Percentiles rank a stretch among this genome's conserved stretches.
Evolutionary conservation across 2,113 vertebrate genomes (phyloP).

Genomic region (Lucifuga dentata): DNA sequence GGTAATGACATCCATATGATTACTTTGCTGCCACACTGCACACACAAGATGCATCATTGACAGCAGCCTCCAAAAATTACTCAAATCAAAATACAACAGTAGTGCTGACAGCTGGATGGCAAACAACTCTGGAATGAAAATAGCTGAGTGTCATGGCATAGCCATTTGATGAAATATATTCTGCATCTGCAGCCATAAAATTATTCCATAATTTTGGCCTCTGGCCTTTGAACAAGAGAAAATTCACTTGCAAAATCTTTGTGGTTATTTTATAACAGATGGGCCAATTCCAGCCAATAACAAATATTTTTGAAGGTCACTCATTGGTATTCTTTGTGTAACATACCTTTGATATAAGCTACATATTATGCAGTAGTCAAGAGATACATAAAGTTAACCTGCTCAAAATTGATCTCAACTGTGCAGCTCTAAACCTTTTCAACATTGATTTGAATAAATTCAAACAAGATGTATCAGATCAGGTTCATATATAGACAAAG

Average conservation of each 20-base stretch:
- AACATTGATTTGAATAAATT: too few species aligned
- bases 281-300: conserved; percentile 52
- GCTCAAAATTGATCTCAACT: background rate
- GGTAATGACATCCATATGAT: conserved; percentile 69
- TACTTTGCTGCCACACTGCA: conserved; percentile 65
- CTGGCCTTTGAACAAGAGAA: conserved; percentile 7
- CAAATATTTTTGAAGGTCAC: conserved; percentile 61
- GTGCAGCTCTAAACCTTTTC: background rate
- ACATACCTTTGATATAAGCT: conserved; percentile 37
- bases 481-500: too few species aligned
- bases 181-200: conserved; percentile 23
- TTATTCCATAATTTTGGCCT: too few species aligned
- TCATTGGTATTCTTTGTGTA: conserved; percentile 72
- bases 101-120: conserved; percentile 30
- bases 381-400: conserved; percentile 15
- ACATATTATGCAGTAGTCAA: conserved; percentile 24
- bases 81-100: conserved; percentile 46
- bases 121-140: conserved; percentile 38
- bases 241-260: conserved; percentile 35
- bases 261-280: conserved; percentile 58
- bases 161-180: conserved; percentile 36
- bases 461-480: too few species aligned
- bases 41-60: conserved; percentile 33
- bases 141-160: conserved; percentile 25
- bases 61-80: conserved; percentile 42